Evolutionary conservation across 1,140 invertebrate genomes (phyloP), one percentile per base, ranked within the genome.

Genomic region (Homarus americanus): DNA sequence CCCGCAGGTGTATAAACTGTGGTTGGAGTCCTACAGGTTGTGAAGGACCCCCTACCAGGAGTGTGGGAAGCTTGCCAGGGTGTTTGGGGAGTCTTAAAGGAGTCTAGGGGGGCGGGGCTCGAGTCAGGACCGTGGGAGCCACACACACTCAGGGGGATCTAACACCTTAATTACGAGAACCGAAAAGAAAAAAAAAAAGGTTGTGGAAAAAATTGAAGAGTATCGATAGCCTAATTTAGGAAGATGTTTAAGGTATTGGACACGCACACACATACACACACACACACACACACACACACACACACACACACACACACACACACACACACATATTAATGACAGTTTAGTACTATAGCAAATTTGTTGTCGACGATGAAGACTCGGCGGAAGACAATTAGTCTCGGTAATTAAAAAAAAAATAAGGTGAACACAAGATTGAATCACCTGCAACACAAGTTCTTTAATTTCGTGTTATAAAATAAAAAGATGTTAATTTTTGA

Each of bases 101-200:
- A 28, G 63, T 28, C n/a, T 24, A 9, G n/a, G 53, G 24, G 63
- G 12, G 58, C 20, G 5, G 58, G 20, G 12, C 24, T 20, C 58
- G 24, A 12, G 58, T 0, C 63, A 69, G n/a, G 63, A 69, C 63
- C 63, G 63, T 69, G 63, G 63, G 63, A 69, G 63, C n/a, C 63
- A 32, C n/a, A 5, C n/a, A 49, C 5, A 5, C 44, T 7, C 44
- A 49, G 5, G 44, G 5, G 5, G 5, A 15, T 5, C 12, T 5
- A 69, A 69, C 63, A 32, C 63, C 63, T 69, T 69, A 69, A 69
- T 69, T 69, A 69, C 63, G 63, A 12, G n/a, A n/a, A n/a, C n/a
- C n/a, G n/a, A 49, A 49, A 49, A 49, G 44, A 49, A 49, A 49
- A 49, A 49, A 69, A 32, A 69, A 69, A 32, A 69, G 5, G 28